Evolutionary conservation across 2,888 invertebrate genomes (phyloP), one percentile per base, ranked within the genome.

Genomic region (Drosophila villosipedis): DNA sequence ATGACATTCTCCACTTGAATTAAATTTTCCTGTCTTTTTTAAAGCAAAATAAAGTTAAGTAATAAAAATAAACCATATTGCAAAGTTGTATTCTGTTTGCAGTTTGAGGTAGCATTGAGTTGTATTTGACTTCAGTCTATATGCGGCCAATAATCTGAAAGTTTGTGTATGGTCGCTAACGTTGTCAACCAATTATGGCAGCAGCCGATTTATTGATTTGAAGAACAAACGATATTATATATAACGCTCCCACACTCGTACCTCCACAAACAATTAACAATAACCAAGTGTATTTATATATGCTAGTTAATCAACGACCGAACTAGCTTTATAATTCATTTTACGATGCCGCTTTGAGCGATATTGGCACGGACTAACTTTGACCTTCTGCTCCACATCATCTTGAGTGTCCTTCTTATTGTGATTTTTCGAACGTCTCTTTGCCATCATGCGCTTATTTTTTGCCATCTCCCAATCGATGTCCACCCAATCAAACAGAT

Each of bases 401-500:
- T 37, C 25, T 14, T 10, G 22, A 5, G 2, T 14, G 33, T 41
- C 22, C 14, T 28, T 31, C 1, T 53, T 14, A 10, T 7, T 19
- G 39, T 37, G 65, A 62, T 55, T 55, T 16, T 60, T 61, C 1
- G 28, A 61, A 0, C 62, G 33, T 37, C 30, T 12, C 33, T 43
- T 25, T 16, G 2, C 60, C 3, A 41, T 22, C 4, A 28, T 6
- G 1, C 63, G 43, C 6, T 57, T 52, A 14, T 59, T 39, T 0
- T 52, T 28, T 1, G 37, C 31, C 50, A 52, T 37, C 47, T 76
- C 73, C 31, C 35, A n/a, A 10, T 78, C 52, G 5, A 75, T 35
- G 7, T 69, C 57, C 12, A 77, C 73, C 86, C 86, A 87, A 43
- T 87, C 86, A 47, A 73, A 87, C 1, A 67, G 60, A 28, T 70